phyloP scores from a whole-genome alignment of 2,113 vertebrate species.

The Peromyscus maniculatus region DNA sequence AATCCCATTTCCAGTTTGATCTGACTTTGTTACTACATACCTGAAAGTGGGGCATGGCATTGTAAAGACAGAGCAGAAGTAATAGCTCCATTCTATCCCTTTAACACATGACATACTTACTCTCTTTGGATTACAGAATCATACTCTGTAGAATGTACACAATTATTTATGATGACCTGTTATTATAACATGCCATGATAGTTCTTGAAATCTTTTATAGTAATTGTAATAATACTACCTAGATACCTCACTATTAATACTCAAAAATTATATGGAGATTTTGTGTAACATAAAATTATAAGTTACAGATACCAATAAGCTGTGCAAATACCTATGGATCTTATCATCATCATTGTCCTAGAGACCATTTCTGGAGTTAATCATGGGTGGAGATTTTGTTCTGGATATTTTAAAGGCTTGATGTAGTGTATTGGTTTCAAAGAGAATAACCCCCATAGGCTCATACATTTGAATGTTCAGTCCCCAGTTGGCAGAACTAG shows the following conservation, averaged over 20 bases:
- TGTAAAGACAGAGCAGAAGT: neutral
- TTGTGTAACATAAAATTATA: neutral
- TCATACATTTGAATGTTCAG: neutral
- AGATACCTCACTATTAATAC: neutral
- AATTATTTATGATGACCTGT: neutral
- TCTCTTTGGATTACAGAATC: neutral
- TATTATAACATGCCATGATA: neutral
- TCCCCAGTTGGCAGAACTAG: neutral
- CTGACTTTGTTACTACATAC: constrained; percentile 38
- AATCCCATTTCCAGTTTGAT: constrained; percentile 68
- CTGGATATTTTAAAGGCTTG: neutral
- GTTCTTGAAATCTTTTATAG: neutral
- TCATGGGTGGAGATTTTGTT: neutral
- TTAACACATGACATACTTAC: neutral
- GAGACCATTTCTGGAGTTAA: constrained; percentile 2
- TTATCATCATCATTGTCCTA: constrained; percentile 12
- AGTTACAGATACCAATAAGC: neutral
- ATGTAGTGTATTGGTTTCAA: neutral
- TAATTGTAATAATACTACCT: neutral
- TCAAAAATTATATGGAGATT: neutral
- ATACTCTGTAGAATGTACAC: neutral
- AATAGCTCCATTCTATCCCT: neutral
- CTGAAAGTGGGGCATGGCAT: neutral
- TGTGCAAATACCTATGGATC: neutral
- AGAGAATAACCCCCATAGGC: neutral